Percentiles rank a stretch among this genome's conserved stretches.
Conservation (phyloP, 2,113 vertebrate species). For the Echinops telfairi region DNA sequence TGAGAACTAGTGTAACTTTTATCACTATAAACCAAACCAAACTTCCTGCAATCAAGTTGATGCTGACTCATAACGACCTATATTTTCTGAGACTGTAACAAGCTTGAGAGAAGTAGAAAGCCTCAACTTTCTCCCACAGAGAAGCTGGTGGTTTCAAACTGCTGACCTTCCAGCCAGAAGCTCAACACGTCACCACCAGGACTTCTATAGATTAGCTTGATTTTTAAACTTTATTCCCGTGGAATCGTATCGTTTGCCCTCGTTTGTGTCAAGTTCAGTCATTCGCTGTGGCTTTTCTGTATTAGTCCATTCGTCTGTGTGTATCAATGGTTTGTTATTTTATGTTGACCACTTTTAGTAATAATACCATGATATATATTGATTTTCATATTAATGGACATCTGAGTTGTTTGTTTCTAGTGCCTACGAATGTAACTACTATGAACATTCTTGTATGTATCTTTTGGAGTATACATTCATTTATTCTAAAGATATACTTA, state of each 20-base stretch:
- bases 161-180: too few species aligned
- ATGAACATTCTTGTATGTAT: not conserved
- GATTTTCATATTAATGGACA: not conserved
- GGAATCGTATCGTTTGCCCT: not conserved
- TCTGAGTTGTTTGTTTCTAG: not conserved
- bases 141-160: too few species aligned
- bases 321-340: not conserved
- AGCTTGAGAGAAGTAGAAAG: too few species aligned
- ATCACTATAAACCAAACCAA: not conserved
- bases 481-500: not conserved
- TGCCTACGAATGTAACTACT: not conserved
- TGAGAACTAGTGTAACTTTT: not conserved
- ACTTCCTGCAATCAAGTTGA: too few species aligned
- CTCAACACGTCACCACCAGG: too few species aligned
- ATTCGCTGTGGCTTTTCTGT: not conserved
- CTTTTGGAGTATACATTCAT: not conserved
- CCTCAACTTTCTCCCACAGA: too few species aligned
- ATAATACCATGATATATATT: not conserved
- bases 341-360: not conserved
- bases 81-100: too few species aligned
- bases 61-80: too few species aligned
- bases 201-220: too few species aligned
- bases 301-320: not conserved
- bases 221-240: too few species aligned
- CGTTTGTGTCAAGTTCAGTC: too few species aligned